phyloP scores from a whole-genome alignment of 30 jellyfish, hydroid and myxozoan genomes.

The Hydractinia echinata region DNA sequence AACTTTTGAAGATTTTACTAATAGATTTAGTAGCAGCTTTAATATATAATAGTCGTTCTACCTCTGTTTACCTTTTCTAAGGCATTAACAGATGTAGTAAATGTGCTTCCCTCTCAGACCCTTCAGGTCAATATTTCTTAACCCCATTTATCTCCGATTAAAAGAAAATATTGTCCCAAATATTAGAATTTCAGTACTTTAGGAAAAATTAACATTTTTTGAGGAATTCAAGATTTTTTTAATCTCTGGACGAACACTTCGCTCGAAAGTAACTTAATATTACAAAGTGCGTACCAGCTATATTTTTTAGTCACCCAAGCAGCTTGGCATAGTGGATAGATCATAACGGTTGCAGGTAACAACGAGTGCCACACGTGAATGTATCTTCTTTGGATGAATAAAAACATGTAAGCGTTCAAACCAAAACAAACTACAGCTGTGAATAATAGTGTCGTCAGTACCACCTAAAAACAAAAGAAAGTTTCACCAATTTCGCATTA shows the following conservation, averaged over 20 bases:
- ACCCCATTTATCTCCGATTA: no score
- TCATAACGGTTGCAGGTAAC: constrained; percentile 18
- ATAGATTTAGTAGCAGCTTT: no score
- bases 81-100: no score
- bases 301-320: constrained; percentile 45
- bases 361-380: constrained; percentile 27
- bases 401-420: constrained; percentile 25
- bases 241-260: background rate
- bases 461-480: background rate
- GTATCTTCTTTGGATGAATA: constrained; percentile 22
- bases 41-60: no score
- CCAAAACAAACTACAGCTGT: constrained; percentile 26
- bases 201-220: background rate
- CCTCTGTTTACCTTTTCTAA: no score
- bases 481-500: background rate
- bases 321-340: constrained; percentile 30
- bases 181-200: background rate
- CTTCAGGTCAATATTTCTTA: no score
- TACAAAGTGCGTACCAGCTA: constrained; percentile 1
- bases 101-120: no score
- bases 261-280: background rate
- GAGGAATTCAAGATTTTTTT: no score
- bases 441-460: background rate
- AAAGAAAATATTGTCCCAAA: no score
- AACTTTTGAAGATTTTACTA: no score